Conservation (phyloP, 2,113 vertebrate genomes). For the Rhinopithecus roxellana region DNA sequence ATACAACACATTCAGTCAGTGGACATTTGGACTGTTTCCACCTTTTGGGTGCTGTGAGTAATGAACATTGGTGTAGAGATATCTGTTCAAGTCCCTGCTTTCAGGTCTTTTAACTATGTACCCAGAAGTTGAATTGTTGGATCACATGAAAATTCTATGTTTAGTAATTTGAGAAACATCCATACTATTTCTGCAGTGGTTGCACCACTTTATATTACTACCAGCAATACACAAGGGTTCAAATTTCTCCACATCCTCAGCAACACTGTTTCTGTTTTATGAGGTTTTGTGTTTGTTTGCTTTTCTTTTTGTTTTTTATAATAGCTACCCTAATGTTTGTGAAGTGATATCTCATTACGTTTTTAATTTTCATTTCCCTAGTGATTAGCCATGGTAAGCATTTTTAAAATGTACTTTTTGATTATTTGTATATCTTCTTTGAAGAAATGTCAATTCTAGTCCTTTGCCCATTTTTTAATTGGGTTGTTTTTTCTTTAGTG, state of each 20-base stretch:
- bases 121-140: not conserved
- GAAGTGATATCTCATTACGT: not conserved
- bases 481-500: not conserved
- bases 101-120: not conserved
- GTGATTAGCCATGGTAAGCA: not conserved
- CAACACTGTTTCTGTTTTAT: not conserved
- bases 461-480: not conserved
- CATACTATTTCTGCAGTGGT: not conserved
- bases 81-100: not conserved
- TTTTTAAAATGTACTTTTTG: not conserved
- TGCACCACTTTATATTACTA: not conserved
- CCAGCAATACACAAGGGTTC: not conserved
- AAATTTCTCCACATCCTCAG: not conserved
- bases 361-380: not conserved
- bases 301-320: not conserved
- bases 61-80: not conserved
- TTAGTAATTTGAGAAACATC: not conserved
- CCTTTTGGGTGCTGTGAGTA: not conserved
- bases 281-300: not conserved
- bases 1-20: not conserved
- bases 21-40: too few species aligned
- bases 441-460: not conserved
- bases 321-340: not conserved
- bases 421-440: not conserved
- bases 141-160: not conserved